Evolutionary conservation across 2,113 vertebrate species (phyloP).

Genomic region (Baryphthengus martii): DNA sequence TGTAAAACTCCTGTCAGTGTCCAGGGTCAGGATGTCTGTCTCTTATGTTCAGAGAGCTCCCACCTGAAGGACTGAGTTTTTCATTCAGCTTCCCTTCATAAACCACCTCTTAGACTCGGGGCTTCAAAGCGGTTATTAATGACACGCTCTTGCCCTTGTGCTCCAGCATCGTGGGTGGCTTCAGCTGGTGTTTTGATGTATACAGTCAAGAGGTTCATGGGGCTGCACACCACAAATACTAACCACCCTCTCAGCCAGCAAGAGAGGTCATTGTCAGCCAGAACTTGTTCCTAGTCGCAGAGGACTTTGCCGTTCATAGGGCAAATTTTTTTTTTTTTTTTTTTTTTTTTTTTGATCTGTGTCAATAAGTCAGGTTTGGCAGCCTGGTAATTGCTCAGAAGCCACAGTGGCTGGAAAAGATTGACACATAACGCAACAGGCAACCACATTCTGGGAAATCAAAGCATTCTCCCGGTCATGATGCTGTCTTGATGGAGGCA

Average conservation of each 20-base stretch:
- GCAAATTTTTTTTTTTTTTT: background rate
- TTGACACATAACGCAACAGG: background rate
- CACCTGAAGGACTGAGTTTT: background rate
- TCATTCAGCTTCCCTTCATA: background rate
- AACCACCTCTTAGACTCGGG: background rate
- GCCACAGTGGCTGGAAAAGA: background rate
- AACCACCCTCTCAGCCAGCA: background rate
- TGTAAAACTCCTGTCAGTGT: background rate
- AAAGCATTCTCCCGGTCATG: background rate
- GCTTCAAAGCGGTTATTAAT: background rate
- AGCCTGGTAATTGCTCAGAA: background rate
- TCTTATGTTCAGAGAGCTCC: background rate
- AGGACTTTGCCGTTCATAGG: conserved; percentile 12
- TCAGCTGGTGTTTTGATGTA: background rate
- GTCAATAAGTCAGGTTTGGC: background rate
- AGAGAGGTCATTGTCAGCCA: background rate
- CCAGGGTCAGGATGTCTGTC: background rate
- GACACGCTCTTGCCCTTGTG: background rate
- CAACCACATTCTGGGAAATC: background rate
- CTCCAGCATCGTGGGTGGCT: background rate
- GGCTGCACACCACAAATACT: background rate
- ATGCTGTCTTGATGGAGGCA: background rate
- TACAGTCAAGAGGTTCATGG: background rate
- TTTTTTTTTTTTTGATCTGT: background rate
- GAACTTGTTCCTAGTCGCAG: background rate